Base-by-base conservation (phyloP, 2,888 invertebrate species). In the Lasioglossum zephyrum region DNA sequence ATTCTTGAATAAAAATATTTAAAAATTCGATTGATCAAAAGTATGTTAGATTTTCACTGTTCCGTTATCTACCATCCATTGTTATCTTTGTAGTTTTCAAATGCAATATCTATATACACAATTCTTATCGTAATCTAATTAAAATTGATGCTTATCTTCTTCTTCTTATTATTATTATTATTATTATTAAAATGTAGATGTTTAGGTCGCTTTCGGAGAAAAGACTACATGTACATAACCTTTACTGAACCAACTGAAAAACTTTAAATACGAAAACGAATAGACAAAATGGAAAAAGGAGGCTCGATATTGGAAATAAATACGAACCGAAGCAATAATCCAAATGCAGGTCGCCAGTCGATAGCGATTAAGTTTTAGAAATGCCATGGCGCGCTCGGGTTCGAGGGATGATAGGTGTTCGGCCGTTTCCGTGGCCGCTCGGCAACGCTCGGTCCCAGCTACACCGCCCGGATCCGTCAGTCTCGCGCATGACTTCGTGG, bases 391-490 rank as follows among this genome's bases (percentile, higher is more conserved):
- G 83, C 44, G 70, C 72, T 73, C 76, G 70, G 70, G 31, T 76
- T 79, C 74, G 73, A 80, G 87, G 89, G 86, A 86, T 91, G 88
- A 88, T 84, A 88, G 84, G 66, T 73, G 77, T 47, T 91, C 91
- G 90, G 82, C 0, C 63, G 41, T 82, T 41, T 78, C 79, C 89
- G 90, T 41, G 49, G 13, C 0, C n/a, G 47, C 6, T 92, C 92
- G 92, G 87, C 9, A 11, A 18, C 31, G 81, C 74, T 91, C 92
- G 92, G 82, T 13, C 44, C 63, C 73, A 90, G 89, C 91, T 91
- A 90, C 89, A 89, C 91, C 92, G 92, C 92, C 92, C 91, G 92
- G 93, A 88, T 86, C 88, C 86, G 90, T 89, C 92, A 93, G 93
- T 93, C 90, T 91, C 88, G 92, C 93, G 93, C 92, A 91, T 87